phyloP scores from a whole-genome alignment of 2,888 invertebrate species.

The Orthonevra nobilis region DNA sequence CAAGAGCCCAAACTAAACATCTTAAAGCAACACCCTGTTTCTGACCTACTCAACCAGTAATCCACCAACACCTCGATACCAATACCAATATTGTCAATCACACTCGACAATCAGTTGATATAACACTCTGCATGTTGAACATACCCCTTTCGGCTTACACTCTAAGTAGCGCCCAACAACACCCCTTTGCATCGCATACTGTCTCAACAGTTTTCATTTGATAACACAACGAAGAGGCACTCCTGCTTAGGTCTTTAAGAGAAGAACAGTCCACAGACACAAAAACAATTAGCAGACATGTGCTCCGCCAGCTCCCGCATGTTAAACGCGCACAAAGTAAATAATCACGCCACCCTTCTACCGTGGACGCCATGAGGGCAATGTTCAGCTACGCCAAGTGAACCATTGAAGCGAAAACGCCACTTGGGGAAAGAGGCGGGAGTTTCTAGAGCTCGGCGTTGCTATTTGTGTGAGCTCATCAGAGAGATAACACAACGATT shows the following conservation, averaged over 20 bases:
- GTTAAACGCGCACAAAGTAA: slow-evolving; percentile 7
- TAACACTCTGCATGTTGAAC: no score
- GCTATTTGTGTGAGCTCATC: background rate
- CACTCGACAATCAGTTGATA: background rate
- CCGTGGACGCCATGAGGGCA: background rate
- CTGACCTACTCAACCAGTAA: slow-evolving; percentile 15
- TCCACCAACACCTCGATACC: background rate
- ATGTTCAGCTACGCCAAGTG: slow-evolving; percentile 6
- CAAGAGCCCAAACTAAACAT: slow-evolving; percentile 15
- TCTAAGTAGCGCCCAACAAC: no score
- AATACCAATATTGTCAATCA: background rate
- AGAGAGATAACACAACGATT: slow-evolving; percentile 41
- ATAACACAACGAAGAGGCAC: no score
- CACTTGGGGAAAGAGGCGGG: no score
- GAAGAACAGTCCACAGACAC: slow-evolving; percentile 31
- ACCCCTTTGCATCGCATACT: no score
- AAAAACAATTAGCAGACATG: slow-evolving; percentile 42
- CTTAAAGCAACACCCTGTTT: slow-evolving; percentile 14
- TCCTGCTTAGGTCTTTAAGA: no score
- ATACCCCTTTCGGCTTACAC: no score
- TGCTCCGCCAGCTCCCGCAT: slow-evolving; percentile 5
- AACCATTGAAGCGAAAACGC: background rate
- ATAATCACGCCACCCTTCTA: slow-evolving; percentile 43
- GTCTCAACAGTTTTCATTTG: no score
- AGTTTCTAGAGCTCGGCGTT: no score